Percentiles rank a stretch among this genome's conserved stretches.
Conservation (phyloP, 2,113 vertebrate genomes). For the Columba livia region DNA sequence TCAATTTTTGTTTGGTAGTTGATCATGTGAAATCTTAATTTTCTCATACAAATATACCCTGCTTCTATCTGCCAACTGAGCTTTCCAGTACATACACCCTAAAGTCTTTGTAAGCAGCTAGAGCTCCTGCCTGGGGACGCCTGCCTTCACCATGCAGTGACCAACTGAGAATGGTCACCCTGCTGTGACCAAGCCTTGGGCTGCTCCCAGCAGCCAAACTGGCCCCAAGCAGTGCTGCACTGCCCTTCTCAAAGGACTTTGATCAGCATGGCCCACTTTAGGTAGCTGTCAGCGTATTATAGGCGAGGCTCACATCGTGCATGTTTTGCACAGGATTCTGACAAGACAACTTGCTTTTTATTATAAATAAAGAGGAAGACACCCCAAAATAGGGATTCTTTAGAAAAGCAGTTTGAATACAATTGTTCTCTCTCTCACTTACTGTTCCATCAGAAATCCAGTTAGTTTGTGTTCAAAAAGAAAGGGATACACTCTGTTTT, state of each 20-base stretch:
- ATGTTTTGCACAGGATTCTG: neutral
- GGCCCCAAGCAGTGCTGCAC: neutral
- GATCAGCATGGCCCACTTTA: neutral
- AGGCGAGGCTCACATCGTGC: neutral
- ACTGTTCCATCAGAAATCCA: neutral
- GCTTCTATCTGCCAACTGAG: neutral
- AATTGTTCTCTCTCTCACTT: neutral
- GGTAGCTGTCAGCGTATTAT: neutral
- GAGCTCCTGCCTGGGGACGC: neutral
- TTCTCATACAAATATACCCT: neutral
- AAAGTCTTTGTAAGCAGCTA: neutral
- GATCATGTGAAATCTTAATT: neutral
- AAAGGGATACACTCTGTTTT: neutral
- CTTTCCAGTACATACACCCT: rapidly evolving
- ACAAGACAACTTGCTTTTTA: neutral
- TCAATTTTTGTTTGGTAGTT: neutral
- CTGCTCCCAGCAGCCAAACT: rapidly evolving
- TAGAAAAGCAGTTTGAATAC: neutral
- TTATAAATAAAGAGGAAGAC: neutral
- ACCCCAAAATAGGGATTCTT: rapidly evolving
- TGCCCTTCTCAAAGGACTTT: neutral
- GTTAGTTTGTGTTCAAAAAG: neutral
- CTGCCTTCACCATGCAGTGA: neutral
- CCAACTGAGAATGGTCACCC: rapidly evolving
- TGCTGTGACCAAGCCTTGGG: rapidly evolving